Evolutionary conservation across 2,888 invertebrate genomes (phyloP).

Genomic region (Caenorhabditis angaria): DNA sequence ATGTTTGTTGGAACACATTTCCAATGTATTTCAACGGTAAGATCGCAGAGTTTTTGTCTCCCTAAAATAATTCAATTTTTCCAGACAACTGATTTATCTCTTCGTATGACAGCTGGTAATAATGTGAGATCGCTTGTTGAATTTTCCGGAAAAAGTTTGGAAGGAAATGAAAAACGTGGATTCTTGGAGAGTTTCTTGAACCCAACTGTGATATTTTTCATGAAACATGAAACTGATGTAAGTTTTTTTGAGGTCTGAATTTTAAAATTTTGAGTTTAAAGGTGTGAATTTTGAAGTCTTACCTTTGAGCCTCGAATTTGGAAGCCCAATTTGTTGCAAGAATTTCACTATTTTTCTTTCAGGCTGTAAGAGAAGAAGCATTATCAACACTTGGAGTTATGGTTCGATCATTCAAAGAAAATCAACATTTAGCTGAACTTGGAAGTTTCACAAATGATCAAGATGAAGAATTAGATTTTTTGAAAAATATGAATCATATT

Average conservation of each 20-base stretch:
- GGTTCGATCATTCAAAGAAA: slow-evolving; percentile 68
- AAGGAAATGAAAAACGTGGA: slow-evolving; percentile 17
- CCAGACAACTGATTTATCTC: slow-evolving; percentile 56
- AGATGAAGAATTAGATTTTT: slow-evolving; percentile 82
- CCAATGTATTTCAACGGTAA: slow-evolving; percentile 35
- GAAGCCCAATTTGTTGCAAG: neutral
- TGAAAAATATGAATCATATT: slow-evolving; percentile 79
- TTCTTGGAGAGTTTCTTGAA: slow-evolving; percentile 25
- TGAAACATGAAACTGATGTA: slow-evolving; percentile 35
- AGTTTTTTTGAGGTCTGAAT: slow-evolving; percentile 9
- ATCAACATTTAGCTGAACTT: slow-evolving; percentile 71
- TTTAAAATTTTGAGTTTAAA: too few species aligned
- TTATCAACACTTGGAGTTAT: slow-evolving; percentile 83
- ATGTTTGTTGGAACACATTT: slow-evolving; percentile 44
- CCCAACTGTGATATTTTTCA: slow-evolving; percentile 28
- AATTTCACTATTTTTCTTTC: slow-evolving; percentile 11
- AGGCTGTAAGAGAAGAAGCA: slow-evolving; percentile 82
- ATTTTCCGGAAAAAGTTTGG: slow-evolving; percentile 26
- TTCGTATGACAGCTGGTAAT: slow-evolving; percentile 50
- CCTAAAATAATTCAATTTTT: slow-evolving; percentile 9
- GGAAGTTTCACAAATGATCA: slow-evolving; percentile 38
- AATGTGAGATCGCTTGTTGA: slow-evolving; percentile 45
- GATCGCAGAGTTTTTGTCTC: neutral
- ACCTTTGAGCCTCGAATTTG: too few species aligned
- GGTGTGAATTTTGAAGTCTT: too few species aligned